These are phyloP conservation scores for Scaptomyza graminum DNA, from an alignment of 1,140 invertebrate species.

Conservation along the genomic window DNA sequence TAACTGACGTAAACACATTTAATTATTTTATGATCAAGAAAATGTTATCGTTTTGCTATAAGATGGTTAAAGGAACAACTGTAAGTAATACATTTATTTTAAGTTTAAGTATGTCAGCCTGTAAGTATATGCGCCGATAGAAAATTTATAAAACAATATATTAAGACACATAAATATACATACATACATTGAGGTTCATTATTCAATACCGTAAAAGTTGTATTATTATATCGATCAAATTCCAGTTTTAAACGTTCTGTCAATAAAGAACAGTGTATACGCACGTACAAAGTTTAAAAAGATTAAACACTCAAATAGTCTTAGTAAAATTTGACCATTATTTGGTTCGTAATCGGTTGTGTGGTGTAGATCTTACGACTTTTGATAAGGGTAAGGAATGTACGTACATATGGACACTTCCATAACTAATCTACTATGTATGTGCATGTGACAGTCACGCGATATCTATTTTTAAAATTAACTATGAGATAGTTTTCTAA, in stretches of 20 bases:
- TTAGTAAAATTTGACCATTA: background rate
- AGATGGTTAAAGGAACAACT: background rate
- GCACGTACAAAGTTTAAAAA: conserved; percentile 9
- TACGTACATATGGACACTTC: conserved; percentile 1
- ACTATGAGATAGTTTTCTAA: too few relatives aligned
- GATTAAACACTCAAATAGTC: background rate
- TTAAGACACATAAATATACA: conserved; percentile 5
- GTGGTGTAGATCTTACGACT: background rate
- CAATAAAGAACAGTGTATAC: conserved; percentile 13
- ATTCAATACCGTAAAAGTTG: background rate
- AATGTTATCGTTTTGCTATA: background rate
- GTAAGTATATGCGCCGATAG: background rate
- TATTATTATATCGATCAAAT: conserved; percentile 26
- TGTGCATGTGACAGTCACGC: too few relatives aligned
- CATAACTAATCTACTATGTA: too few relatives aligned
- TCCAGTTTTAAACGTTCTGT: conserved; percentile 7
- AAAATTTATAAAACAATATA: conserved; percentile 1
- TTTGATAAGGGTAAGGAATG: conserved; percentile 1
- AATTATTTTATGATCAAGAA: conserved; percentile 9
- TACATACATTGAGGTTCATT: conserved; percentile 4
- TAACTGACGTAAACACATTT: conserved; percentile 2
- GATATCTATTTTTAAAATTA: too few relatives aligned
- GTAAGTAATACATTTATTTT: background rate
- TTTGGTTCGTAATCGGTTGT: background rate
- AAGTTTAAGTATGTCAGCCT: background rate